Percentiles rank a stretch among this genome's conserved stretches.
Conservation (phyloP, 2,113 vertebrate species). For the Proteles cristata region DNA sequence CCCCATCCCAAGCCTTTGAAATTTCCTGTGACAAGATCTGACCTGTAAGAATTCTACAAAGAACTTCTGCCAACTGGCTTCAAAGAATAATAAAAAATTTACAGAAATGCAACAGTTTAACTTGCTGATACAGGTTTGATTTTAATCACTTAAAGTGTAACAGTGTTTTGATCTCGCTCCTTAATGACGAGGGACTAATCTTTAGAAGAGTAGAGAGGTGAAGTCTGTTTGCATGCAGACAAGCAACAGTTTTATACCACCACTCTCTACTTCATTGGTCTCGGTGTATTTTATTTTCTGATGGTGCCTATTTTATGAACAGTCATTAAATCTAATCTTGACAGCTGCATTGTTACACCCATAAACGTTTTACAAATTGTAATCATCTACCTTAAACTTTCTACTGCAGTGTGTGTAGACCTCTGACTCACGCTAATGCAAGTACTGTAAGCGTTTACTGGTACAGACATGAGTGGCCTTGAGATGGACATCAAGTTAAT, state of each 20-base stretch:
- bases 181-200: not conserved
- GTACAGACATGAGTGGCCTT: not conserved
- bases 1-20: not conserved
- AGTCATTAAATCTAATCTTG: not conserved
- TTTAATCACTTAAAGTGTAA: conserved; percentile 53
- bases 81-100: conserved; percentile 38
- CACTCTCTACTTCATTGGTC: not conserved
- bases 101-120: conserved; percentile 40
- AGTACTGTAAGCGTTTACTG: not conserved
- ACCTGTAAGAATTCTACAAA: conserved; percentile 40
- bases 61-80: conserved; percentile 60
- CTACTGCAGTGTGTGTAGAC: not conserved
- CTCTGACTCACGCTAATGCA: not conserved
- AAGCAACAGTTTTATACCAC: not conserved
- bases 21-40: conserved; percentile 49
- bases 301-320: not conserved
- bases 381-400: not conserved
- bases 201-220: not conserved
- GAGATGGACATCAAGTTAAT: not conserved
- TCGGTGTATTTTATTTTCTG: not conserved
- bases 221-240: not conserved
- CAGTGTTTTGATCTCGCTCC: conserved; percentile 43
- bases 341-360: not conserved
- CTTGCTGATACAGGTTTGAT: conserved; percentile 68
- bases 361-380: not conserved